These are phyloP conservation scores for Drosophila seguyi DNA, from an alignment of 1,140 invertebrate genomes.

Conservation along the genomic window DNA sequence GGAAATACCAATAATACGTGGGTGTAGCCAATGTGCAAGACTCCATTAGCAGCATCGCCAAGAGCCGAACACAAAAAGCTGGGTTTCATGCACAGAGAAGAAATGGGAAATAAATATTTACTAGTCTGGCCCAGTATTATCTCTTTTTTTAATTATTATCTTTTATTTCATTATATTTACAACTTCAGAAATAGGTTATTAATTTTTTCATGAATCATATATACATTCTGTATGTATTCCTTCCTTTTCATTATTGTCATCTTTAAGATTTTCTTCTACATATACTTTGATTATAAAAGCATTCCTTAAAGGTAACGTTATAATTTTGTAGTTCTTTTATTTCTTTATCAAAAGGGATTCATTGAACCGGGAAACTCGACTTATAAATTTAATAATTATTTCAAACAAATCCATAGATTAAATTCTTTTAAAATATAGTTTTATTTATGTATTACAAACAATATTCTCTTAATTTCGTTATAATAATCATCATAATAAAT, in stretches of 20 bases:
- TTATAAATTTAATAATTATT: not conserved
- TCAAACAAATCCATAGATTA: too few species aligned
- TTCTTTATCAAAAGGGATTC: not conserved
- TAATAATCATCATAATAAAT: not conserved
- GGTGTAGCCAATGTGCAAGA: constrained; percentile 45
- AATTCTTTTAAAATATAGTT: not conserved
- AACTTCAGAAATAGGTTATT: not conserved
- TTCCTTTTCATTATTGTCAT: too few species aligned
- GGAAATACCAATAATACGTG: constrained; percentile 49
- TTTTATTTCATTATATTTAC: not conserved
- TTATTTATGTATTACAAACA: not conserved
- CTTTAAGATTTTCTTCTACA: too few species aligned
- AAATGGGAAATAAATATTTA: not conserved
- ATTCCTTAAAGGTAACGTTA: too few species aligned
- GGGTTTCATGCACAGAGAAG: not conserved
- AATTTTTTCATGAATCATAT: too few species aligned
- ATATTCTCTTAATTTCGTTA: not conserved
- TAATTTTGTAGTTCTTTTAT: not conserved
- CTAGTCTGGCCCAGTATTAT: too few species aligned
- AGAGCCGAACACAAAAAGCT: constrained; percentile 5
- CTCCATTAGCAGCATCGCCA: constrained; percentile 48
- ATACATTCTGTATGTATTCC: too few species aligned
- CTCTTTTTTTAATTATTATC: not conserved
- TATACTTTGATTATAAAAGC: too few species aligned
- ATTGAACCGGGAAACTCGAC: not conserved